A percentile compares a stretch with the other conserved stretches of the same genome.
These are phyloP conservation scores for Porites evermanni DNA, from an alignment of 92 coral and sea anemone genomes.

Conservation along the genomic window DNA sequence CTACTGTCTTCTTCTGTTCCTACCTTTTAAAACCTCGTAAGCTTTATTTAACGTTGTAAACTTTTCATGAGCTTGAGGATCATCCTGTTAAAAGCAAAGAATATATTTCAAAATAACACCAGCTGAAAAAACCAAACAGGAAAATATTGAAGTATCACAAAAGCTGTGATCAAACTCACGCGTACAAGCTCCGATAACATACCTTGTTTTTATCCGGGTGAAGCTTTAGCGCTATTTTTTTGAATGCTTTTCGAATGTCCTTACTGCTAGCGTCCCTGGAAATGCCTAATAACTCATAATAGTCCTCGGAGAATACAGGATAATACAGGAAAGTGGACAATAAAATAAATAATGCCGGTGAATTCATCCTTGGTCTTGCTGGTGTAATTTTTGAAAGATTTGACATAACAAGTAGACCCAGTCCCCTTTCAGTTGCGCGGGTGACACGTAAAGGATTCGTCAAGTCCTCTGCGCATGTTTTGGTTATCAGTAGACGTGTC, in stretches of 20 bases:
- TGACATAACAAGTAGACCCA: constrained; percentile 47
- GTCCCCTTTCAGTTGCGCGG: constrained; percentile 1
- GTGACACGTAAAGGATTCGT: constrained; percentile 10
- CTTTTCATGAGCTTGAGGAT: constrained; percentile 91
- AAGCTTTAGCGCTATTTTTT: constrained; percentile 85
- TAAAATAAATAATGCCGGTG: constrained; percentile 80
- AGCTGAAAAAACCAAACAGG: background rate
- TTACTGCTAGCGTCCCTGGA: constrained; percentile 95
- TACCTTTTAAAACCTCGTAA: constrained; percentile 97
- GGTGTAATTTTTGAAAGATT: background rate
- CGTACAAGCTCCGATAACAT: background rate
- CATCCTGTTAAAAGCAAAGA: constrained; percentile 64
- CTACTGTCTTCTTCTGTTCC: background rate
- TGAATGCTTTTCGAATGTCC: constrained; percentile 95
- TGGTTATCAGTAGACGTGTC: constrained; percentile 33
- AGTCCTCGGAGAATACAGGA: constrained; percentile 89
- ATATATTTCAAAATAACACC: background rate
- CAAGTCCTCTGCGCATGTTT: constrained; percentile 19
- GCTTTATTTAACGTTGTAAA: constrained; percentile 89
- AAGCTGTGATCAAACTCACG: too few species aligned
- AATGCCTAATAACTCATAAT: constrained; percentile 92
- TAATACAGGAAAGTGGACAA: constrained; percentile 77
- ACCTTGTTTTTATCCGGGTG: constrained; percentile 99
- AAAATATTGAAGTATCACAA: background rate
- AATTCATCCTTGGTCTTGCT: constrained; percentile 66